Percentiles rank a stretch among this genome's conserved stretches.
phyloP scores from a whole-genome alignment of 2,888 invertebrate species.

The Harpagoxenus sublaevis region DNA sequence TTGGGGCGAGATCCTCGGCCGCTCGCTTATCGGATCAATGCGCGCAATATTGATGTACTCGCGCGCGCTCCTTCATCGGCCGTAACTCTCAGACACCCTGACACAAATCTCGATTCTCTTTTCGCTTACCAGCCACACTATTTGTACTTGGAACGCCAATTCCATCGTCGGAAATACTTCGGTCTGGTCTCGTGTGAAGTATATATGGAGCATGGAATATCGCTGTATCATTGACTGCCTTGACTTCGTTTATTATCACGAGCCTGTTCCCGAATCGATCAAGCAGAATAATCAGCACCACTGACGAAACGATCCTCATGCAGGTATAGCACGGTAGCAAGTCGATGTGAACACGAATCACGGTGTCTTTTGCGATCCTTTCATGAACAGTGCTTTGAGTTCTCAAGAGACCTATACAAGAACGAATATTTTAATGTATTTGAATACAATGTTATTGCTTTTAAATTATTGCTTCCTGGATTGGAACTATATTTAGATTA shows the following conservation, averaged over 20 bases:
- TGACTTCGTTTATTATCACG: constrained; percentile 22
- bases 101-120: constrained; percentile 38
- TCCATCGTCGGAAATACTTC: neutral
- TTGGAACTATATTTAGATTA: neutral
- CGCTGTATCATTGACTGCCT: neutral
- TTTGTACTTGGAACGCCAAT: neutral
- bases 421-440: neutral
- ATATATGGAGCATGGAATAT: constrained; percentile 22
- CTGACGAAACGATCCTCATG: neutral
- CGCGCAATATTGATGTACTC: constrained; percentile 14
- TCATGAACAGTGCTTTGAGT: neutral
- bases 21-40: constrained; percentile 35
- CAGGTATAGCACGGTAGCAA: too few species aligned
- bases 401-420: neutral
- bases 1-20: constrained; percentile 9
- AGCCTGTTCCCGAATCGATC: constrained; percentile 12
- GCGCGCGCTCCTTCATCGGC: neutral
- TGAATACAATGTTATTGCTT: neutral
- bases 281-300: constrained; percentile 11
- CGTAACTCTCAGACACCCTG: constrained; percentile 23
- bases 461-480: neutral
- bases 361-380: neutral
- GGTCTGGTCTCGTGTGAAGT: neutral
- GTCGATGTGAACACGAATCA: neutral
- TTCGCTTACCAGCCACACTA: neutral